phyloP scores from a whole-genome alignment of 2,113 vertebrate genomes.

The Dinomys branickii region DNA sequence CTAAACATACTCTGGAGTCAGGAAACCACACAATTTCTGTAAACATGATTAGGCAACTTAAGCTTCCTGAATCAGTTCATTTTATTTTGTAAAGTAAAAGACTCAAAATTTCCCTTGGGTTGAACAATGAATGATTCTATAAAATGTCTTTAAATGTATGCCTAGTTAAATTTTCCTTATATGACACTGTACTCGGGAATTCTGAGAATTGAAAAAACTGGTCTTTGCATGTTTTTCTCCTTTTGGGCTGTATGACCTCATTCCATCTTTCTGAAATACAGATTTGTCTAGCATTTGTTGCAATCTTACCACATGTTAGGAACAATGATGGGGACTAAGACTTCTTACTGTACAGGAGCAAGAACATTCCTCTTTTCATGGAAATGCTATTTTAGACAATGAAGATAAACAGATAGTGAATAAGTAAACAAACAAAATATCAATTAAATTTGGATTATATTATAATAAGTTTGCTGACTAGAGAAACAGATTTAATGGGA shows the following conservation, averaged over 20 bases:
- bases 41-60: not conserved
- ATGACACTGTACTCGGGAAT: not conserved
- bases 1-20: not conserved
- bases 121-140: not conserved
- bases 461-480: not conserved
- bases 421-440: not conserved
- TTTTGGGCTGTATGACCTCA: not conserved
- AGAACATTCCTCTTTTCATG: not conserved
- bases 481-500: not conserved
- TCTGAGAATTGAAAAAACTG: not conserved
- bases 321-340: not conserved
- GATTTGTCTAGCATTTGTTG: not conserved
- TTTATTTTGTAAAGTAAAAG: not conserved
- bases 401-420: not conserved
- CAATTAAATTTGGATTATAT: not conserved
- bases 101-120: not conserved
- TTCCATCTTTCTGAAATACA: not conserved
- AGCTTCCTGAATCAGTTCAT: not conserved
- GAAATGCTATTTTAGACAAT: not conserved
- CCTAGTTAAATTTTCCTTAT: not conserved
- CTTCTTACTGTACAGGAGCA: not conserved
- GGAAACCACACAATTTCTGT: not conserved
- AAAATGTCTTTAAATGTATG: not conserved
- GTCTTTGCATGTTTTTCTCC: not conserved
- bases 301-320: not conserved